A percentile compares a stretch with the other conserved stretches of the same genome.
Evolutionary conservation across 2,797 vertebrate genomes (phyloP).

Genomic region (Sternotherus odoratus): DNA sequence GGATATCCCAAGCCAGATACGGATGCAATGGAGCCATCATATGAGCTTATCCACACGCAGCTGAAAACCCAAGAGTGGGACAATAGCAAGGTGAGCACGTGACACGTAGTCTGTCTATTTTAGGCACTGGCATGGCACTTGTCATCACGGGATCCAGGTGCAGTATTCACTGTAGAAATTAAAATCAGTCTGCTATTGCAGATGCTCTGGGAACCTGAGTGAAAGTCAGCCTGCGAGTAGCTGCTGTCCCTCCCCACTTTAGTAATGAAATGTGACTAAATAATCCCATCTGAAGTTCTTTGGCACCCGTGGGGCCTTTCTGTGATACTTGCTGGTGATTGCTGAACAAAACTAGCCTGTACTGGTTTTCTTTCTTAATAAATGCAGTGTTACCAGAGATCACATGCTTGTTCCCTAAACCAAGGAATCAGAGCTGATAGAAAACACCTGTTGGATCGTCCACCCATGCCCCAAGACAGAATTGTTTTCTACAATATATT

Average conservation of each 20-base stretch:
- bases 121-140: background rate
- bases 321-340: background rate
- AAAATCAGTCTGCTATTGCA: background rate
- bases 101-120: background rate
- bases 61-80: conserved; percentile 99
- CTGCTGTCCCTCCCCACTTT: background rate
- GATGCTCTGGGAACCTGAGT: background rate
- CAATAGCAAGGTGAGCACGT: conserved; percentile 91
- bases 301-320: background rate
- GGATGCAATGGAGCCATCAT: conserved; percentile 94
- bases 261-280: background rate
- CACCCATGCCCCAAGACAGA: background rate
- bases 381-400: background rate
- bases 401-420: background rate
- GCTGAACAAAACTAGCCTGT: background rate
- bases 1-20: conserved; percentile 93
- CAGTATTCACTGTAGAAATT: background rate
- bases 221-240: rapidly evolving
- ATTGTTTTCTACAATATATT: background rate
- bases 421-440: background rate
- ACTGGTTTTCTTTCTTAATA: background rate
- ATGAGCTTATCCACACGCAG: conserved; percentile 93
- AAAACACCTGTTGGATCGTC: background rate
- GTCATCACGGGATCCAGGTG: background rate
- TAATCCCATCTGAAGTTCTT: background rate